Evolutionary conservation across 1,140 invertebrate species (phyloP), one percentile per base, ranked within the genome.

Genomic region (Neotoxoptera formosana): DNA sequence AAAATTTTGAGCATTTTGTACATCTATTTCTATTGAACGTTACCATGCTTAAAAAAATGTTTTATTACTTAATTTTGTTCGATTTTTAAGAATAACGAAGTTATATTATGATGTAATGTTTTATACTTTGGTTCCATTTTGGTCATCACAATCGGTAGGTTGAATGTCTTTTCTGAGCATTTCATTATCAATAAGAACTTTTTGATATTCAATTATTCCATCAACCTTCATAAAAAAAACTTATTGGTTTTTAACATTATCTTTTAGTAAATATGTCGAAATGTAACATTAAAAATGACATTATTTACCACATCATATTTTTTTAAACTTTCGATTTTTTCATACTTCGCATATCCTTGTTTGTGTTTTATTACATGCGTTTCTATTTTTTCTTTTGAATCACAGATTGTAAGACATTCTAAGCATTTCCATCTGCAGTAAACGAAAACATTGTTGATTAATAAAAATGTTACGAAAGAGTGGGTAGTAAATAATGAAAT

Each of bases 231-330:
- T 20, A 56, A 20, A 25, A n/a, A 30, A 20, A 41, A n/a, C 25
- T 3, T 60, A 30, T 30, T 9, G 30, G 9, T 60, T 60, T 56
- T 56, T 25, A 30, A 25, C 8, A 48, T 48, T 30, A 60, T 60
- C 25, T 30, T 60, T 45, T 41, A 14, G 11, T 17, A 47, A 86
- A 88, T 8, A 23, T 53, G 21, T 25, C 21, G 11, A 81, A 14
- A 81, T 6, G 48, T 56, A 30, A 0, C 30, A 90, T 41, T 21
- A 41, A 11, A 36, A 56, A 30, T 2, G 25, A 60, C 6, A 21
- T 45, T 60, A 41, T 34, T 91, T 86, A 93, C 91, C 91, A 81
- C 86, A 51, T 3, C 25, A 17, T 56, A 41, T 93, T 93, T 93
- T 7, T 84, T 51, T 20, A 1, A 1, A 53, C 2, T 25, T 84